These are phyloP conservation scores for Diarsia brunnea DNA, from an alignment of 2,888 invertebrate species.

Conservation along the genomic window DNA sequence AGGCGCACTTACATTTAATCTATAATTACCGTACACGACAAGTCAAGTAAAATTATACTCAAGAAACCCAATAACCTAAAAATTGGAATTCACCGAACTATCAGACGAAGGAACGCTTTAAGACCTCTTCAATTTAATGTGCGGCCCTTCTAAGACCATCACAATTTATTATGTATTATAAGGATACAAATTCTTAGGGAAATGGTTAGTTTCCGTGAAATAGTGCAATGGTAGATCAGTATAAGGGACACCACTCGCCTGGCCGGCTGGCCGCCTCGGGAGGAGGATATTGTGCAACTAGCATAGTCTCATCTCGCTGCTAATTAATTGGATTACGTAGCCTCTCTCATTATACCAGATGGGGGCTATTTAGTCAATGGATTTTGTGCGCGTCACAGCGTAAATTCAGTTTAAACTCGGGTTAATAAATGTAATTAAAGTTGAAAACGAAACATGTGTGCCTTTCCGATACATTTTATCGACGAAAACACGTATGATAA, in stretches of 20 bases:
- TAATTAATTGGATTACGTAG: conserved; percentile 87
- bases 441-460: conserved; percentile 62
- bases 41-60: conserved; percentile 41
- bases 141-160: conserved; percentile 67
- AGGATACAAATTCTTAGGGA: conserved; percentile 70
- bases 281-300: conserved; percentile 74
- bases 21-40: conserved; percentile 32
- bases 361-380: conserved; percentile 84
- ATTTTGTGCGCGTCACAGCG: conserved; percentile 82
- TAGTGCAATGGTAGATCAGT: conserved; percentile 64
- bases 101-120: conserved; percentile 33
- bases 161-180: conserved; percentile 64
- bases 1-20: neutral
- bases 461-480: conserved; percentile 43
- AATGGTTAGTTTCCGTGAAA: conserved; percentile 68
- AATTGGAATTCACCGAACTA: conserved; percentile 49
- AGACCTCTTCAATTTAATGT: conserved; percentile 61
- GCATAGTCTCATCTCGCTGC: conserved; percentile 81
- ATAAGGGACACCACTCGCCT: conserved; percentile 36
- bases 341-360: conserved; percentile 85
- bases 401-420: conserved; percentile 79
- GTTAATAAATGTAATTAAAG: conserved; percentile 80
- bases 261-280: conserved; percentile 47
- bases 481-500: conserved; percentile 21
- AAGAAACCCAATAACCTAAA: conserved; percentile 43